phyloP scores from a whole-genome alignment of 2,797 vertebrate species.

The Channa striata region DNA sequence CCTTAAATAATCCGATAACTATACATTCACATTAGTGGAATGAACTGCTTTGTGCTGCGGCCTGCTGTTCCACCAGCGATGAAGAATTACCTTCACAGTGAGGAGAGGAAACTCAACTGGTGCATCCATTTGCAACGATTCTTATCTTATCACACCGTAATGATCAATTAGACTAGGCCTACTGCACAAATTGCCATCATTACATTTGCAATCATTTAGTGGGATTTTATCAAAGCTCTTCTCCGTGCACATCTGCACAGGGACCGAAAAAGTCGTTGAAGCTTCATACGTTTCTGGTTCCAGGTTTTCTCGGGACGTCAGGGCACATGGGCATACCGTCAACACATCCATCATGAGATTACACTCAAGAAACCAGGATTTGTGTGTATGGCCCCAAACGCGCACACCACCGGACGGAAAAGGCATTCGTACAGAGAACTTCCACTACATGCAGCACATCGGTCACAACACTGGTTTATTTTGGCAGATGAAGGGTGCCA shows the following conservation, averaged over 20 bases:
- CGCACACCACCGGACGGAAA: slow-evolving; percentile 42
- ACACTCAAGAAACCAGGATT: slow-evolving; percentile 64
- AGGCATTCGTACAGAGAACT: slow-evolving; percentile 49
- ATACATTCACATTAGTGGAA: no score
- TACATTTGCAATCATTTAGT: slow-evolving; percentile 57
- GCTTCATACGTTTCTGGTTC: slow-evolving; percentile 33
- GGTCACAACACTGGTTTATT: slow-evolving; percentile 43
- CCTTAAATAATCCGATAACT: no score
- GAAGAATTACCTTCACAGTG: slow-evolving; percentile 59
- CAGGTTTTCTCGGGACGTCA: slow-evolving; percentile 60
- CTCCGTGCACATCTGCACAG: slow-evolving; percentile 49
- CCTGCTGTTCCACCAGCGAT: slow-evolving; percentile 30
- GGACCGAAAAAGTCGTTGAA: slow-evolving; percentile 7
- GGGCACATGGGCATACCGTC: slow-evolving; percentile 32
- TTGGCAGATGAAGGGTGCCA: slow-evolving; percentile 60
- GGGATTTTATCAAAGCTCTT: slow-evolving; percentile 58
- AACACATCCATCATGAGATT: slow-evolving; percentile 32
- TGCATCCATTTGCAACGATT: slow-evolving; percentile 59
- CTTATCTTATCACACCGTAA: slow-evolving; percentile 67
- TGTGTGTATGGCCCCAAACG: slow-evolving; percentile 48
- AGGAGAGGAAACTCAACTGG: slow-evolving; percentile 53
- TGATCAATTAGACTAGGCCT: slow-evolving; percentile 62
- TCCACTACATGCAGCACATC: slow-evolving; percentile 62
- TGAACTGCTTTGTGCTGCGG: background rate
- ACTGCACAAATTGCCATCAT: slow-evolving; percentile 56